These are phyloP conservation scores for Erebia ligea DNA, from an alignment of 2,888 invertebrate species.

Conservation along the genomic window DNA sequence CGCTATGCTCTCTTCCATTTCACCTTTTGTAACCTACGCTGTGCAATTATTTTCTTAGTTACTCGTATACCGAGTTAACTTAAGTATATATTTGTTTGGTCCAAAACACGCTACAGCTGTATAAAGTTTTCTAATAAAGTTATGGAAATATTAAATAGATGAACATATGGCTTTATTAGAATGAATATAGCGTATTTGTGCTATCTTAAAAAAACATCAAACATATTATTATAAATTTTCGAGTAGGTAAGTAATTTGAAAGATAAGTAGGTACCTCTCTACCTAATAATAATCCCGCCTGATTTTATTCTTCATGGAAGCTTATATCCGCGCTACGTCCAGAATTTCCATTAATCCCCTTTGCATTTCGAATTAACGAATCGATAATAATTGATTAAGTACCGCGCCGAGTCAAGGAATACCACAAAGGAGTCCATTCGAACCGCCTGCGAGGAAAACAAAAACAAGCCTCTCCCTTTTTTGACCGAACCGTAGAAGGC, in stretches of 20 bases:
- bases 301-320: conserved; percentile 18
- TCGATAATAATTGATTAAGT: conserved; percentile 83
- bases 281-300: conserved; percentile 23
- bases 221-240: neutral
- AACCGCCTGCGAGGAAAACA: conserved; percentile 63
- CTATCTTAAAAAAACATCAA: neutral
- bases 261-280: neutral
- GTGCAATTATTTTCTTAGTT: conserved; percentile 28
- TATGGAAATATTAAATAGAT: neutral
- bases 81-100: neutral
- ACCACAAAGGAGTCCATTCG: conserved; percentile 75
- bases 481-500: conserved; percentile 72
- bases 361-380: conserved; percentile 76
- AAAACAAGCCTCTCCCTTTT: conserved; percentile 64
- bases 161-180: neutral
- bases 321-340: conserved; percentile 28
- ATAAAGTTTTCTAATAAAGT: neutral
- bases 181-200: neutral
- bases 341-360: conserved; percentile 59
- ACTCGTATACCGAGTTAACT: neutral
- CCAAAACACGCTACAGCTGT: neutral
- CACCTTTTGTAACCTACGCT: conserved; percentile 18
- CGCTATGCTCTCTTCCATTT: conserved; percentile 43
- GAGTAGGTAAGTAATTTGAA: neutral
- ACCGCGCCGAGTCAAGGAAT: conserved; percentile 61